Conservation (phyloP, 2,888 invertebrate species). For the Dryomyza anilis region DNA sequence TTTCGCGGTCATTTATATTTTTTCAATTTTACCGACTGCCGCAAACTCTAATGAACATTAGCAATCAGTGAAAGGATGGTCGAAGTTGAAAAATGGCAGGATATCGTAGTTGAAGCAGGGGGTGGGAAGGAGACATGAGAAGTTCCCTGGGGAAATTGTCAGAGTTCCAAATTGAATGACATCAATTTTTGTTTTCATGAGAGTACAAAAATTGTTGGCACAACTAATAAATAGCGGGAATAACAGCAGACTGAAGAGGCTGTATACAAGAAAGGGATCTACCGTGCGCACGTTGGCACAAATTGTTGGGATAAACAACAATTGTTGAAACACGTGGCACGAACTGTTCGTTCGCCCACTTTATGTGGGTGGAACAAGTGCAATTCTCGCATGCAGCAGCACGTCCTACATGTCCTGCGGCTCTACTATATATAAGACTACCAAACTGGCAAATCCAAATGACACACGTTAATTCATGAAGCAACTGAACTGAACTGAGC, state of each 20-base stretch:
- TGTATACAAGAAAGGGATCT: neutral
- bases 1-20: conserved; percentile 31
- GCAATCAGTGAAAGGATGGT: conserved; percentile 30
- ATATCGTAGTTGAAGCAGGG: conserved; percentile 23
- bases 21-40: neutral
- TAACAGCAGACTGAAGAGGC: neutral
- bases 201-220: conserved; percentile 34
- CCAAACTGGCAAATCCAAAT: too few relatives aligned
- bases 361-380: conserved; percentile 31
- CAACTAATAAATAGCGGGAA: conserved; percentile 40
- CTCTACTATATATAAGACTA: too few relatives aligned
- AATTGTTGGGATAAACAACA: conserved; percentile 59
- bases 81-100: too few relatives aligned
- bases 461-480: too few relatives aligned
- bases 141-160: neutral
- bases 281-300: conserved; percentile 41
- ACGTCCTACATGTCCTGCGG: too few relatives aligned
- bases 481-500: too few relatives aligned
- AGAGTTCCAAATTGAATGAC: conserved; percentile 19
- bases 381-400: too few relatives aligned
- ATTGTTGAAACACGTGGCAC: conserved; percentile 54
- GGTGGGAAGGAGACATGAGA: conserved; percentile 16
- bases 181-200: conserved; percentile 36
- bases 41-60: conserved; percentile 24
- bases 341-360: conserved; percentile 9